Base-by-base conservation (phyloP, 2,888 invertebrate species). In the Julus scandinavius region DNA sequence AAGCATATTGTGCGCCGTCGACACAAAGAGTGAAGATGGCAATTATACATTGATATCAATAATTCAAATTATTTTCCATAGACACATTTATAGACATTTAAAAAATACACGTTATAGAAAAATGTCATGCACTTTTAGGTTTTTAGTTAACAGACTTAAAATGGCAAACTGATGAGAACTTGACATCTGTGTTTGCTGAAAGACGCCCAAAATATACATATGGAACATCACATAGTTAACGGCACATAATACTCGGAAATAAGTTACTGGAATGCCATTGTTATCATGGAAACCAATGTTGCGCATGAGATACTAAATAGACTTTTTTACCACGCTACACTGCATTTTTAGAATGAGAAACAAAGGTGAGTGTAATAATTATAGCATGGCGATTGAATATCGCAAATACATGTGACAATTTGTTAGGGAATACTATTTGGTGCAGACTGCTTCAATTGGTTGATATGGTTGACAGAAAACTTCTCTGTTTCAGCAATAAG, bases 71-170 rank as follows among this genome's bases (percentile, higher is more conserved):
- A 63, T 63, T 63, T n/a, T 63, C 63, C 63, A 63, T 63, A 63
- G 63, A 63, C 63, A 63, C 63, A 63, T 63, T 63, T 63, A n/a
- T 17, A n/a, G n/a, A 63, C 63, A 63, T 63, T 63, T 63, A 63
- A 63, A 63, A 63, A 63, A 63, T 63, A 63, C 63, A 63, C 63
- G n/a, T 63, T 63, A 63, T 63, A 63, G 63, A 63, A 63, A 63
- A 63, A 63, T 63, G 17, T 63, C 63, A 63, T 63, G 63, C 63
- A 63, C 63, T 63, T 63, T 63, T 63, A 63, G 63, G 63, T 63
- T 63, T 63, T 63, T 63, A 63, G n/a, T 17, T 17, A n/a, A 63
- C 63, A n/a, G 63, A n/a, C 63, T 63, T 63, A 63, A 63, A 63
- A 63, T 5, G 13, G 63, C 17, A 63, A 63, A 63, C 63, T 6